A percentile compares a stretch with the other conserved stretches of the same genome.
Conservation (phyloP, 2,113 vertebrate species). For the Brienomyrus longianalis region DNA sequence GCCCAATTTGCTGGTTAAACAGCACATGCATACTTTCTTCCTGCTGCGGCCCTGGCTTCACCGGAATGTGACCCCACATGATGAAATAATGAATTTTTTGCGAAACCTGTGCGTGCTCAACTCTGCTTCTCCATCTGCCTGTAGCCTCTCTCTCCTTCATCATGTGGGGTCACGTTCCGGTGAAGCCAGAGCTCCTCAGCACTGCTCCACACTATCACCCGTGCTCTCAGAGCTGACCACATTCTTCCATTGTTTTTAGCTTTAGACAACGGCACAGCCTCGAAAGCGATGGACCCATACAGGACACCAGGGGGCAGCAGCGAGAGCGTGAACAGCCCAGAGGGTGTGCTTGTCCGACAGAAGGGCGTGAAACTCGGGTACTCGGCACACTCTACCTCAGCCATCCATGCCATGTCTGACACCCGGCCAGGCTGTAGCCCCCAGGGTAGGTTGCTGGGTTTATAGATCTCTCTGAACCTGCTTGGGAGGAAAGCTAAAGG, state of each 20-base stretch:
- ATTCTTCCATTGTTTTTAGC: slow-evolving; percentile 24
- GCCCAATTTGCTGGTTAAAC: not conserved
- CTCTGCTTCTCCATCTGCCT: not conserved
- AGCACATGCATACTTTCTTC: not conserved
- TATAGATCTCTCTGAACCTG: not conserved
- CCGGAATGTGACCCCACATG: not conserved
- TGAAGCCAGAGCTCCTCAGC: not conserved
- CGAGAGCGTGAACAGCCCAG: slow-evolving; percentile 60
- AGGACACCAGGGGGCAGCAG: slow-evolving; percentile 57
- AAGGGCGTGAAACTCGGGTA: slow-evolving; percentile 52
- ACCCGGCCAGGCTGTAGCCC: slow-evolving; percentile 56
- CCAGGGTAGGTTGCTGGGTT: slow-evolving; percentile 57
- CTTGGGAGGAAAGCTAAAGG: not conserved
- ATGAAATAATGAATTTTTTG: not conserved
- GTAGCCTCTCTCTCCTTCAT: not conserved
- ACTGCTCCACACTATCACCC: not conserved
- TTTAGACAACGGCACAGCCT: slow-evolving; percentile 40
- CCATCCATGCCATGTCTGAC: slow-evolving; percentile 24
- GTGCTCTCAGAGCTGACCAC: not conserved
- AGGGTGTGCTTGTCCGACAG: slow-evolving; percentile 44
- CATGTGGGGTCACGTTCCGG: too few relatives aligned
- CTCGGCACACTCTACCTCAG: slow-evolving; percentile 43
- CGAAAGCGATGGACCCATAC: slow-evolving; percentile 56
- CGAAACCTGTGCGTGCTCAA: not conserved
- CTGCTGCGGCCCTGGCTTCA: not conserved